Base-by-base conservation (phyloP, 2,113 vertebrate species). In the Aplodontia rufa region DNA sequence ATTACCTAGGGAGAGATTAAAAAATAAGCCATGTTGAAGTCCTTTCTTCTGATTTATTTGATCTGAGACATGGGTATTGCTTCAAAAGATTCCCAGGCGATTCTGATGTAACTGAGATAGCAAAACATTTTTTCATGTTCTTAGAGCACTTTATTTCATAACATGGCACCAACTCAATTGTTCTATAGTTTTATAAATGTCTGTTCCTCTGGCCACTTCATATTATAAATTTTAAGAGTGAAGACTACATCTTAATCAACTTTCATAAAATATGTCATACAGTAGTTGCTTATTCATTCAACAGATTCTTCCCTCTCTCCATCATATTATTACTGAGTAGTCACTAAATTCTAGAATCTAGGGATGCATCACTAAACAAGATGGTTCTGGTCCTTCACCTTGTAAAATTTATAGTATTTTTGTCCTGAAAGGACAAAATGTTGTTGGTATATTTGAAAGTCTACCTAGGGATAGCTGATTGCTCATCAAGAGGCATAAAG, bases 361-460 rank as follows among this genome's bases (percentile, higher is more conserved):
- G 37, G 14, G 12, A 74, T 60, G 51, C 24, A 51, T 74, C 6
- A 60, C 24, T 45, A 78, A 93, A 58, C 35, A 87, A 85, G 40
- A 49, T 28, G 80, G 49, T 88, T 19, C 5, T 91, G 17, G 24
- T 55, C 51, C 26, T 79, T 84, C 47, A 79, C n/a, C 22, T 86
- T 89, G 49, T 79, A 58, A 93, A 86, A 95, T 40, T 69, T 74
- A 75, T 4, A 83, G 30, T 84, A 45, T 60, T 58, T 91, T 94
- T 91, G 37, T 76, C 8, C 17, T 53, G 62, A 53, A 85, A 9
- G 37, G 35, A 12, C 94, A 88, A 8, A 74, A 60, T 78, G 24
- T 68, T 53, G 47, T 78, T 62, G 8, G 3, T 60, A n/a, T 8
- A 62, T 78, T 94, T 93, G 32, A 32, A 86, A 22, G 49, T 95